These are phyloP conservation scores for Muscicapa adusta DNA, from an alignment of 2,113 vertebrate species.

Conservation along the genomic window DNA sequence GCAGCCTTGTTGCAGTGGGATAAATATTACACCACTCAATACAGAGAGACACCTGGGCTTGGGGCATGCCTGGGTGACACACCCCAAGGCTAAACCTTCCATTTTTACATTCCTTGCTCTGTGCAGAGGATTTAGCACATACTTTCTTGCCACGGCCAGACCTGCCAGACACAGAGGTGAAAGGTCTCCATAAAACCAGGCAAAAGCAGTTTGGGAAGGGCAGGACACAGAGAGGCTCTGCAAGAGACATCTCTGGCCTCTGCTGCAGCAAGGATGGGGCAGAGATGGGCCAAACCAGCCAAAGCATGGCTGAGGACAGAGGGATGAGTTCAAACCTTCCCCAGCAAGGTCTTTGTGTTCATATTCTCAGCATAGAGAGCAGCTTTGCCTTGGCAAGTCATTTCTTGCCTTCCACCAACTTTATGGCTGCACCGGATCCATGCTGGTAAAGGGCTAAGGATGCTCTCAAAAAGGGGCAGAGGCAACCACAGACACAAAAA, in stretches of 20 bases:
- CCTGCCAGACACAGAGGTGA: rapidly evolving
- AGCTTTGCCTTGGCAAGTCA: not conserved
- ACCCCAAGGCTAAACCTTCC: not conserved
- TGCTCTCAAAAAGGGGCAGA: not conserved
- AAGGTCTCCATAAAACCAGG: not conserved
- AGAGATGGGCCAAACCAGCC: not conserved
- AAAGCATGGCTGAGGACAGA: not conserved
- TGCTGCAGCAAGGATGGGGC: not conserved
- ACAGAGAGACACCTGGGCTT: not conserved
- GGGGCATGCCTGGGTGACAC: not conserved
- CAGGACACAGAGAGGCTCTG: not conserved
- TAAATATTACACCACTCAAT: not conserved
- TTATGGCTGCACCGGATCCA: rapidly evolving
- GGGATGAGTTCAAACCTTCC: not conserved
- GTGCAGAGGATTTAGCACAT: not conserved
- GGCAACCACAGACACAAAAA: not conserved
- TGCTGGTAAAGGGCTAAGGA: not conserved
- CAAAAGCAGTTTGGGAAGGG: not conserved
- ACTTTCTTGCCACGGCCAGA: not conserved
- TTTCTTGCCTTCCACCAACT: not conserved
- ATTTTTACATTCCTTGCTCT: not conserved
- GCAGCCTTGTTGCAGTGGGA: not conserved
- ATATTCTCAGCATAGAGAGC: not conserved
- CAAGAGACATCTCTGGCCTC: not conserved
- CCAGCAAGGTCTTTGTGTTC: not conserved